Evolutionary conservation across 2,113 vertebrate genomes (phyloP).

Genomic region (Barbus barbus): DNA sequence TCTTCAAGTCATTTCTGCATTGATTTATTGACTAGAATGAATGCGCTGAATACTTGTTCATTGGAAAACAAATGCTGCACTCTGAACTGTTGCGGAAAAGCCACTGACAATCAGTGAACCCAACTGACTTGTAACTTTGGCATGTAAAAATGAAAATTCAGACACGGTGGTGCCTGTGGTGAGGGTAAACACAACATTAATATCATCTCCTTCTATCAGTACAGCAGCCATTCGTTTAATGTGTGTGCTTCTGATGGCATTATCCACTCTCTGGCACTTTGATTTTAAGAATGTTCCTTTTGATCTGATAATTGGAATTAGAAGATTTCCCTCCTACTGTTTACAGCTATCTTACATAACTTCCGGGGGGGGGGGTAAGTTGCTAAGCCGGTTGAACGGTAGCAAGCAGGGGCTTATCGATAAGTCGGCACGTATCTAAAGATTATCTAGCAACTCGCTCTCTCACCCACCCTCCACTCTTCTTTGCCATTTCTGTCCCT

Average conservation of each 20-base stretch:
- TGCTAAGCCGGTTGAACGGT: conserved; percentile 64
- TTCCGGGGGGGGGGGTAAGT: conserved; percentile 64
- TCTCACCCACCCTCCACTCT: background rate
- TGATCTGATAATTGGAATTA: conserved; percentile 78
- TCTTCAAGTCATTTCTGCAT: background rate
- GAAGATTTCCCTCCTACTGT: conserved; percentile 71
- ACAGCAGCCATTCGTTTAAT: background rate
- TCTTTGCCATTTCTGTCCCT: background rate
- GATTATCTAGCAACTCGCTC: background rate
- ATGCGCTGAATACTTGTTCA: background rate
- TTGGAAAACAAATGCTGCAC: background rate
- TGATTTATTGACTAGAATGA: background rate
- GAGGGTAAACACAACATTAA: background rate
- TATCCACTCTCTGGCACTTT: conserved; percentile 46
- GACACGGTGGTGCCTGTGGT: too few relatives aligned
- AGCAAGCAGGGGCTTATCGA: conserved; percentile 40
- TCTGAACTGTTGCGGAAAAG: background rate
- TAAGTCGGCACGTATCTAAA: conserved; percentile 11
- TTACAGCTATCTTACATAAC: conserved; percentile 73
- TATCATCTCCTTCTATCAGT: background rate
- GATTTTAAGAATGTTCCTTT: conserved; percentile 50
- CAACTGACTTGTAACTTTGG: background rate
- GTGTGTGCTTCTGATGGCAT: background rate
- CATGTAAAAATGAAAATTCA: too few relatives aligned
- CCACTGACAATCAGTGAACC: background rate